Evolutionary conservation across 1,140 invertebrate genomes (phyloP), one percentile per base, ranked within the genome.

Genomic region (Rhyacophila brunnea): DNA sequence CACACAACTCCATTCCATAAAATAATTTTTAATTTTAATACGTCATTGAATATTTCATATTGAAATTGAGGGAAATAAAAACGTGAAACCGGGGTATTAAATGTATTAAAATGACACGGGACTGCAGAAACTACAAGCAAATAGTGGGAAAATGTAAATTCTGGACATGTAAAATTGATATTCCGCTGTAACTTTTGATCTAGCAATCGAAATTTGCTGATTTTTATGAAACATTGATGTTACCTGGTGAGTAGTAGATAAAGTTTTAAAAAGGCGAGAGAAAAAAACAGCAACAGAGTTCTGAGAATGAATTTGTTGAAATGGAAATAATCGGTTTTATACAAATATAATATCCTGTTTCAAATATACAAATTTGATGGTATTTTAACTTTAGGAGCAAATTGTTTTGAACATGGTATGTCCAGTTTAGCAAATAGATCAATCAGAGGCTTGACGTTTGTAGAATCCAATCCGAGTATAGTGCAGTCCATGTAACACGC

Each of bases 351-450:
- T 3, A 48, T 48, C 40, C 32, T 1, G 2, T 34, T 19, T 50
- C 44, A 58, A 15, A 51, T 42, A 32, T 58, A 58, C 38, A 58
- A 51, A 44, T 58, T 58, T 9, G 56, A 58, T 35, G 46, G 23
- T 13, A 51, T 32, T 43, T 51, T 58, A 20, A 45, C 18, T 58
- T 58, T 58, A 17, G 46, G 23, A 9, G 15, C 28, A 44, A 58
- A 53, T 20, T 18, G 6, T 15, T 52, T 44, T 42, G 48, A 28
- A 47, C 51, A 28, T 4, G 57, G 52, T 28, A 56, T 56, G 13
- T 51, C 35, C 10, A 55, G 15, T 7, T 50, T n/a, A 15, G 55
- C 51, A 6, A 56, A 38, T 51, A 56, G 35, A 14, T 62, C 23
- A 6, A 45, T 18, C 14, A 62, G 35, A 13, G 50, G 45, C 44